These are phyloP conservation scores for Corythoichthys intestinalis DNA, from an alignment of 2,113 vertebrate species.

Conservation along the genomic window DNA sequence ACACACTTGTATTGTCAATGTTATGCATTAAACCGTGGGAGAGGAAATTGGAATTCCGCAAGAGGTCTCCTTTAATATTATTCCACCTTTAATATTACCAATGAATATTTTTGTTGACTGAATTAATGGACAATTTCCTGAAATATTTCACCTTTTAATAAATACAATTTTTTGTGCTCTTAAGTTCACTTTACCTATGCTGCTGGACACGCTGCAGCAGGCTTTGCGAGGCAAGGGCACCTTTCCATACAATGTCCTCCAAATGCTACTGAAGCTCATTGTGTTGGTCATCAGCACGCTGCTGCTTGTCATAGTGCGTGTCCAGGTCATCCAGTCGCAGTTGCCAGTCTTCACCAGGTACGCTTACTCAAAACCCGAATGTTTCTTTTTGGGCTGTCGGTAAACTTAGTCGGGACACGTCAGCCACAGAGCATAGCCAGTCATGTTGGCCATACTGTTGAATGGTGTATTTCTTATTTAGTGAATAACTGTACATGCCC, in stretches of 20 bases:
- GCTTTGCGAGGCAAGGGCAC: constrained; percentile 84
- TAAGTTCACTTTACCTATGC: constrained; percentile 86
- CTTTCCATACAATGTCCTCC: constrained; percentile 88
- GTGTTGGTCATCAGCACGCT: constrained; percentile 94
- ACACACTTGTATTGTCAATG: no score
- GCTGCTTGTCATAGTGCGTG: constrained; percentile 90
- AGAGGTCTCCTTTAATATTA: no score
- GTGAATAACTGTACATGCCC: no score
- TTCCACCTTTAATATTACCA: no score
- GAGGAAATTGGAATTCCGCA: no score
- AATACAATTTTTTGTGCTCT: not conserved
- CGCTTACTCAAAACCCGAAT: not conserved
- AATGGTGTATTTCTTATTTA: no score
- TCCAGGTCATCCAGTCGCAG: constrained; percentile 97
- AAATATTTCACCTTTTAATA: not conserved
- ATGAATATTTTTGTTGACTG: not conserved
- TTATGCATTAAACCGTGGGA: no score
- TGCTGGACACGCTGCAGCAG: constrained; percentile 79
- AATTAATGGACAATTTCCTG: not conserved
- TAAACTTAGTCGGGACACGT: no score
- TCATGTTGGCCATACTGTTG: no score
- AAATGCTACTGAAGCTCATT: constrained; percentile 90
- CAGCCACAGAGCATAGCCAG: no score
- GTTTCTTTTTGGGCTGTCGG: constrained; percentile 4
- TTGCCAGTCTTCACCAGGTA: constrained; percentile 97